Percentiles rank a stretch among this genome's conserved stretches.
phyloP scores from a whole-genome alignment of 2,797 vertebrate genomes.

The Danio kyathit region DNA sequence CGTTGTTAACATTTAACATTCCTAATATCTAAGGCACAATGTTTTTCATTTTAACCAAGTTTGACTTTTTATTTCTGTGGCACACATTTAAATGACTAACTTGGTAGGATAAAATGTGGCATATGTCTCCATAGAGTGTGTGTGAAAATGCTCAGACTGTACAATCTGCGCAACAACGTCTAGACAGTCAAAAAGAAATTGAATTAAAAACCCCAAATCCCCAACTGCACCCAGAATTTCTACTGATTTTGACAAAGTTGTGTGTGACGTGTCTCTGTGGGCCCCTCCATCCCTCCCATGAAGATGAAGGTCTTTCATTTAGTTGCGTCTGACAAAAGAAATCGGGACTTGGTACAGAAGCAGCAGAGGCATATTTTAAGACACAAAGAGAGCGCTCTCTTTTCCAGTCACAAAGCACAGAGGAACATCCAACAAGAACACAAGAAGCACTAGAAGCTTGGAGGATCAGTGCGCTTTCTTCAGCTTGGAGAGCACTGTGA shows the following conservation, averaged over 20 bases:
- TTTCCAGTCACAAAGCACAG: constrained; percentile 51
- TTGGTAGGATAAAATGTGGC: constrained; percentile 37
- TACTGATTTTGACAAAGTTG: constrained; percentile 59
- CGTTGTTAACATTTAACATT: too few species aligned
- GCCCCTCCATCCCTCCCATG: constrained; percentile 48
- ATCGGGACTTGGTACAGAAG: constrained; percentile 52
- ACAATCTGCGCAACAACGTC: constrained; percentile 52
- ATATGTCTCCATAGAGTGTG: constrained; percentile 42
- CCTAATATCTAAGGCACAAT: neutral
- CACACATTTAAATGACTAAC: neutral
- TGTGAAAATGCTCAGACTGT: constrained; percentile 23
- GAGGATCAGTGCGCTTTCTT: constrained; percentile 49
- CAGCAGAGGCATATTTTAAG: constrained; percentile 61
- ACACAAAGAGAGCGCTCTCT: constrained; percentile 52
- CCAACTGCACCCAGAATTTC: constrained; percentile 51
- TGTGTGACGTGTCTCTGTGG: constrained; percentile 56
- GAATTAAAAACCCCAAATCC: constrained; percentile 64
- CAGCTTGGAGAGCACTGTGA: constrained; percentile 48
- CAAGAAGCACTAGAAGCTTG: constrained; percentile 36
- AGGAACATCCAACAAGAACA: constrained; percentile 58
- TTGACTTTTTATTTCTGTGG: neutral
- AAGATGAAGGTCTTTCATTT: constrained; percentile 66
- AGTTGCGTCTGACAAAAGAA: constrained; percentile 61
- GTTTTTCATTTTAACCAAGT: neutral
- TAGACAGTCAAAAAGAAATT: constrained; percentile 60